Evolutionary conservation across 1,140 invertebrate genomes (phyloP).

Genomic region (Neodiprion lecontei): DNA sequence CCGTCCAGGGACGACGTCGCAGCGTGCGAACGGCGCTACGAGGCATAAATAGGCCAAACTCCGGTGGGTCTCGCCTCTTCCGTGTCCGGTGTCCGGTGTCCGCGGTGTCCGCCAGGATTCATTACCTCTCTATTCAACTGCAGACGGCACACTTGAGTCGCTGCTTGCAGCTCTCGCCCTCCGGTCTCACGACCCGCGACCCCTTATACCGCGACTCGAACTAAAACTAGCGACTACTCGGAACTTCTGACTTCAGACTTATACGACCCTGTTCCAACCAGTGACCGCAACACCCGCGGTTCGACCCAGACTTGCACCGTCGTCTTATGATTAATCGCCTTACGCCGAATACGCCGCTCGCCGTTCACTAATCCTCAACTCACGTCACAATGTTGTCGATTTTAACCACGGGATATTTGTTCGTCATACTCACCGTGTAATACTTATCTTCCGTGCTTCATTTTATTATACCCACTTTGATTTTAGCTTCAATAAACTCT

Average conservation of each 20-base stretch:
- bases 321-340: background rate
- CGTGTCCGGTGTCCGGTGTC: constrained; percentile 41
- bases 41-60: constrained; percentile 10
- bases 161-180: background rate
- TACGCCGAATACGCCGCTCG: no score
- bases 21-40: background rate
- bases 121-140: constrained; percentile 61
- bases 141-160: background rate
- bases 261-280: no score
- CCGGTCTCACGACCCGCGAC: background rate
- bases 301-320: background rate
- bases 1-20: background rate
- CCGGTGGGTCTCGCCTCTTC: constrained; percentile 55
- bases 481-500: no score
- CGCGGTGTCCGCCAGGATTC: constrained; percentile 57
- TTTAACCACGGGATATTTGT: no score
- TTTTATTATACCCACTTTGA: no score
- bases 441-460: no score
- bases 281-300: no score
- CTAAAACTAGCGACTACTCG: background rate
- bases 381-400: no score
- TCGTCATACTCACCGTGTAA: no score
- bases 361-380: no score
- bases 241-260: background rate
- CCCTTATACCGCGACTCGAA: background rate